Base-by-base conservation (phyloP, 2,888 invertebrate genomes). In the Torymus auratus region DNA sequence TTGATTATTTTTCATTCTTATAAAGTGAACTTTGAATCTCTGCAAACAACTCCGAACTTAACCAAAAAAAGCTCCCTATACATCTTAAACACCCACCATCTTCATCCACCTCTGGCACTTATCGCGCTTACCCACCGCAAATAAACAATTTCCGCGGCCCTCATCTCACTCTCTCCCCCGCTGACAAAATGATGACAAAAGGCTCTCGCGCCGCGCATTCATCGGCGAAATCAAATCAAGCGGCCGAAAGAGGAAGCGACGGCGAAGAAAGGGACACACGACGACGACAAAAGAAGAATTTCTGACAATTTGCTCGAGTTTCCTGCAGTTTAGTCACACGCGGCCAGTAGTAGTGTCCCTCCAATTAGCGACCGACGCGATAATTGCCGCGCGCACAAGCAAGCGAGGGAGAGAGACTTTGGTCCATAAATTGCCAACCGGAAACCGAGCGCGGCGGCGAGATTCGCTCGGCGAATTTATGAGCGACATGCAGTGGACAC, bases 401-500 rank as follows among this genome's bases (percentile, higher is more conserved):
- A 1, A 41, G 41, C 7, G 41, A 41, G 41, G 7, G 41, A 41
- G 82, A 79, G 83, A 83, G 82, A 84, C 83, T 83, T 83, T 81
- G 82, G 82, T 83, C 84, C 83, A 85, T 85, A 85, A 86, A 84
- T 85, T 83, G 83, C 80, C 80, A 84, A 85, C 83, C 84, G 85
- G 85, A 85, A 85, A 85, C 85, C 84, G 53, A 41, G 53, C n/a
- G n/a, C n/a, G n/a, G n/a, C 5, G n/a, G 60, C 5, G 71, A 71
- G 62, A 71, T 64, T 78, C 14, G 1, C 41, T 28, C 12, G 10
- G 7, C 61, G 69, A 60, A 68, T 73, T 72, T 74, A 79, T 17
- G 73, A 74, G 69, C 4, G 41, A 5, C 56, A 2, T 10, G 28
- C 52, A 53, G 11, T 23, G 69, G 74, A 62, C 52, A 56, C 58